Percentiles rank a stretch among this genome's conserved stretches.
phyloP scores from a whole-genome alignment of 2,888 invertebrate species.

The Drosophila nr. fundita region DNA sequence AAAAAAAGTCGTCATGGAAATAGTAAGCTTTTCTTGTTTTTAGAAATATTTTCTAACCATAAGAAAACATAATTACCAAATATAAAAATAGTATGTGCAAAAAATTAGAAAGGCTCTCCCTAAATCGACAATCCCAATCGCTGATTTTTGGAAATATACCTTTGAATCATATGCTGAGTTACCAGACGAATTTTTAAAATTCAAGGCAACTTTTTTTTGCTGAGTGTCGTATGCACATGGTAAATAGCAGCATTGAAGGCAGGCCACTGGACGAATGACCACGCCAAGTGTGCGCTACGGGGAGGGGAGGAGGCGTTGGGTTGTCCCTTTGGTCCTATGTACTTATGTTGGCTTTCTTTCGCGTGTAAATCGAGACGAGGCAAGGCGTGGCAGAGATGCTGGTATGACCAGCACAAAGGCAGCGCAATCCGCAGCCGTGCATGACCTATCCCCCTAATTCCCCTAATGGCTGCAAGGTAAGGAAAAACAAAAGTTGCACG shows the following conservation, averaged over 20 bases:
- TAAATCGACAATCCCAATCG: too few relatives aligned
- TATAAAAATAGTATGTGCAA: background rate
- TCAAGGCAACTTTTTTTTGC: background rate
- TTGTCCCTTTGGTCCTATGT: conserved; percentile 10
- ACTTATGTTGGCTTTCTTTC: conserved; percentile 40
- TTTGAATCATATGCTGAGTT: background rate
- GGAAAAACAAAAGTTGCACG: conserved; percentile 51
- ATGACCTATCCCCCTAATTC: background rate
- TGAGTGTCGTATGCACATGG: background rate
- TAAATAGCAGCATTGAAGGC: conserved; percentile 5
- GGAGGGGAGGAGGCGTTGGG: background rate
- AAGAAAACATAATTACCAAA: background rate
- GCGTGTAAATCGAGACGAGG: conserved; percentile 16
- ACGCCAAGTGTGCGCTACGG: conserved; percentile 58
- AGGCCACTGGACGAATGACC: conserved; percentile 64
- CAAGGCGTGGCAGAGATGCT: conserved; percentile 24
- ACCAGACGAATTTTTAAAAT: background rate
- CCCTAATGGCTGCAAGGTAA: background rate
- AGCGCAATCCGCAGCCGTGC: conserved; percentile 11
- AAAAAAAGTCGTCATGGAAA: background rate
- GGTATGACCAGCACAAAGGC: conserved; percentile 37
- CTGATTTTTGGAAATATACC: background rate
- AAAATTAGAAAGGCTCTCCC: too few relatives aligned
- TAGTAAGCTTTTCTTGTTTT: background rate
- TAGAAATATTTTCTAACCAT: background rate